phyloP scores from a whole-genome alignment of 2,797 vertebrate species.

The Bryconaethiops microstoma region DNA sequence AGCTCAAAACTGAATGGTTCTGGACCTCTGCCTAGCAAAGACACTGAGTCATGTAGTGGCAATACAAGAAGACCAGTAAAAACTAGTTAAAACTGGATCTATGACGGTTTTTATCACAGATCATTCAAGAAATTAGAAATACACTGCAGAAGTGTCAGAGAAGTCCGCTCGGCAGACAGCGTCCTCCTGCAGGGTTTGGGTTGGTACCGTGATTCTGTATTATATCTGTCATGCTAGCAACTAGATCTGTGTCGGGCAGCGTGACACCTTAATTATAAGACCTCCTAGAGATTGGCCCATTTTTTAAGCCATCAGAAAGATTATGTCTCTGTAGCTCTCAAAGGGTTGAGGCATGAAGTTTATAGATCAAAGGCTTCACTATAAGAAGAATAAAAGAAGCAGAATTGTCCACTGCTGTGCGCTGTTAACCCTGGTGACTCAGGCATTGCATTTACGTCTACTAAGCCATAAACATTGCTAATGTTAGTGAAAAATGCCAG shows the following conservation, averaged over 20 bases:
- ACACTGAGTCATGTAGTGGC: background rate
- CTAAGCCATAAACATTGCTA: background rate
- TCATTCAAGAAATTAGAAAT: background rate
- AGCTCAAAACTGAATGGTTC: too few species aligned
- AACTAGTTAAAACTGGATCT: background rate
- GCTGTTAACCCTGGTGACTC: conserved; percentile 15
- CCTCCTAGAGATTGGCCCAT: background rate
- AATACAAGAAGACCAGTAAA: background rate
- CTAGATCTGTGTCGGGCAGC: background rate
- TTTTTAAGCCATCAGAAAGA: background rate
- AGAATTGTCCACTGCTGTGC: background rate
- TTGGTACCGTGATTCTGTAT: conserved; percentile 10
- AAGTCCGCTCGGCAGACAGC: background rate
- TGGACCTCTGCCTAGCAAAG: background rate
- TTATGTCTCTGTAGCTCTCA: background rate
- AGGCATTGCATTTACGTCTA: background rate
- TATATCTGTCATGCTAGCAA: background rate
- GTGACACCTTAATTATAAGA: conserved; percentile 14
- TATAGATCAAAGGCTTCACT: conserved; percentile 11
- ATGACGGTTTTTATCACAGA: background rate
- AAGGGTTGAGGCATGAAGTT: conserved; percentile 15
- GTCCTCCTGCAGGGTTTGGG: background rate
- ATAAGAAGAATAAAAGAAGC: conserved; percentile 8
- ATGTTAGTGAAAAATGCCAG: background rate
- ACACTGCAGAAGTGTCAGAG: conserved; percentile 6